Base-by-base conservation (phyloP, 2,797 vertebrate genomes). In the Ceryle rudis region DNA sequence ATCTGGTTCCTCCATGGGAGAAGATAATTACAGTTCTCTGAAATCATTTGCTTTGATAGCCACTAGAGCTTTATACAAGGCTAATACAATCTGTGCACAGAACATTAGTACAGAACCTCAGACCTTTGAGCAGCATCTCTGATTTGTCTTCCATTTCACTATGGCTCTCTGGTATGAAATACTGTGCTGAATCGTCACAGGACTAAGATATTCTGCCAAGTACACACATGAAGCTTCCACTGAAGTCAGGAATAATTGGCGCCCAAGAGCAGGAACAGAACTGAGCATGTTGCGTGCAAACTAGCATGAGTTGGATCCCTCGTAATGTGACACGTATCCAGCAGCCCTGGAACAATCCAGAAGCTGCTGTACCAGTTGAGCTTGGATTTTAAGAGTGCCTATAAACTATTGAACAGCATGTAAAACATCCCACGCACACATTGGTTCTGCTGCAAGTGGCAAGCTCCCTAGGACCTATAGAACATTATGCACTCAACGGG, bases 141-240 rank as follows among this genome's bases (percentile, higher is more conserved):
- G 67, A 80, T 58, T 90, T 84, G 82, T 35, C 73, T 84, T 69
- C 82, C 44, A 35, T 92, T 90, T 84, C 66, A 55, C 49, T 44
- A 37, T 0, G 1, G 80, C 52, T 84, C 61, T 88, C 42, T 55
- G 23, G 54, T 82, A 65, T 6, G 31, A 90, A 94, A 88, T 26
- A 29, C 69, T 67, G 58, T 21, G 25, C 79, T 83, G 82, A 81
- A 88, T 42, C 7, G 23, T 39, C 89, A 79, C 84, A 93, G 83
- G 73, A 81, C 70, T 72, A 44, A 55, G 73, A 83, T 62, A 8
- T 60, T 90, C 90, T 93, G 94, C 96, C 95, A 96, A 96, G 73
- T 31, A 70, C 73, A 90, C 91, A 83, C 93, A 95, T 54, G 93
- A 93, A 92, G 52, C 90, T 95, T 77, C 79, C 39, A 37, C 28